Percentiles rank a stretch among this genome's conserved stretches.
Conservation (phyloP, 2,113 vertebrate genomes). For the Podilymbus podiceps region DNA sequence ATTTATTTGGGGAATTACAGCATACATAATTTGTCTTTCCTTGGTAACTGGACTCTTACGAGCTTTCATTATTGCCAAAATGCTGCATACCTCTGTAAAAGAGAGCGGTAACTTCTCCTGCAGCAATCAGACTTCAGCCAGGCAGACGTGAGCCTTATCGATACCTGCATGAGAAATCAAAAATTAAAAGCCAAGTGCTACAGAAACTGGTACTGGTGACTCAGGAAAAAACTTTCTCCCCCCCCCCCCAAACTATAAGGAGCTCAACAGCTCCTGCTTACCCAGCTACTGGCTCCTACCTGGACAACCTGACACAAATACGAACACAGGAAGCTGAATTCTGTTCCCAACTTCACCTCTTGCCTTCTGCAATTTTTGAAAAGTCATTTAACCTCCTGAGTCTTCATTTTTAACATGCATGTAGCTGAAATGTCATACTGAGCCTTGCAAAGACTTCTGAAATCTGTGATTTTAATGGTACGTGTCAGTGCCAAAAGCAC, state of each 20-base stretch:
- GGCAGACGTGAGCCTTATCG: background rate
- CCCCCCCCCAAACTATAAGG: background rate
- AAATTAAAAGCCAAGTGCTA: background rate
- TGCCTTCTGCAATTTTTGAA: background rate
- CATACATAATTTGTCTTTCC: background rate
- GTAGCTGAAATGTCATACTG: background rate
- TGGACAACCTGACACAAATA: background rate
- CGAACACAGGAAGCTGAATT: background rate
- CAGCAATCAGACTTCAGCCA: background rate
- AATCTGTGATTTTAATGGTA: background rate
- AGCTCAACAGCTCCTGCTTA: background rate
- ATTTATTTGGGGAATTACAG: constrained; percentile 2
- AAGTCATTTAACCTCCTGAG: background rate
- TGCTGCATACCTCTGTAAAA: background rate
- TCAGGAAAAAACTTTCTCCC: background rate
- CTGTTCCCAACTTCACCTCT: background rate
- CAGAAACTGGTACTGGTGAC: background rate
- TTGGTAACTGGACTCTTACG: background rate
- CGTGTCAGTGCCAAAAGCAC: background rate
- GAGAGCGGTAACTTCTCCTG: background rate
- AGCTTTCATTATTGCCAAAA: background rate
- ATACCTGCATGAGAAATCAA: background rate
- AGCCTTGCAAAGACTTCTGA: background rate
- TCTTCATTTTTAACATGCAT: background rate
- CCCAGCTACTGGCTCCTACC: background rate